phyloP scores from a whole-genome alignment of 2,797 vertebrate genomes.

The Silurus aristotelis region DNA sequence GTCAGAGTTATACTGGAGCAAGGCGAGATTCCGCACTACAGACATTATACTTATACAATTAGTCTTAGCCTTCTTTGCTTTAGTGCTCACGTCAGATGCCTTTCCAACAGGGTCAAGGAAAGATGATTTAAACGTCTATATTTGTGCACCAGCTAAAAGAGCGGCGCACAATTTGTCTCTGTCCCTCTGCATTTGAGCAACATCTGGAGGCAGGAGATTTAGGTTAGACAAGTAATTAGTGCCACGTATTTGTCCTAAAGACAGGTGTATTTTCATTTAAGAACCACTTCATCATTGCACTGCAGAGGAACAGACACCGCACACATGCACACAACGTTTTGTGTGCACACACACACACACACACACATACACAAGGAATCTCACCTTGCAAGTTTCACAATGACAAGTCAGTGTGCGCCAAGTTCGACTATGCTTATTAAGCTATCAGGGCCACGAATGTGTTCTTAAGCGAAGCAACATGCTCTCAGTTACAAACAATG shows the following conservation, averaged over 20 bases:
- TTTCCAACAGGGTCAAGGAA: constrained; percentile 81
- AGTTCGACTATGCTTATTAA: constrained; percentile 50
- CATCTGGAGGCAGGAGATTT: constrained; percentile 84
- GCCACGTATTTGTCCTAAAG: constrained; percentile 82
- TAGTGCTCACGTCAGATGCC: constrained; percentile 75
- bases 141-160: constrained; percentile 71
- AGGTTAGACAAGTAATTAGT: constrained; percentile 86
- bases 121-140: constrained; percentile 81
- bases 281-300: constrained; percentile 78
- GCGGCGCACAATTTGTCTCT: constrained; percentile 76
- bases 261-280: constrained; percentile 85
- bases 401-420: constrained; percentile 55
- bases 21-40: constrained; percentile 57
- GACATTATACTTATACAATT: constrained; percentile 66
- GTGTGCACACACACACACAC: constrained; percentile 37
- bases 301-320: constrained; percentile 63
- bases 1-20: constrained; percentile 63
- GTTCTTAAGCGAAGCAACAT: constrained; percentile 39
- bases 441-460: constrained; percentile 44
- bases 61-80: constrained; percentile 63
- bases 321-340: constrained; percentile 29
- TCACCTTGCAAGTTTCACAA: constrained; percentile 56
- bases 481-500: constrained; percentile 30
- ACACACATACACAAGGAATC: constrained; percentile 39
- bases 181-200: constrained; percentile 79